A percentile compares a stretch with the other conserved stretches of the same genome.
Evolutionary conservation across 2,113 vertebrate genomes (phyloP).

Genomic region (Marmota flaviventris): DNA sequence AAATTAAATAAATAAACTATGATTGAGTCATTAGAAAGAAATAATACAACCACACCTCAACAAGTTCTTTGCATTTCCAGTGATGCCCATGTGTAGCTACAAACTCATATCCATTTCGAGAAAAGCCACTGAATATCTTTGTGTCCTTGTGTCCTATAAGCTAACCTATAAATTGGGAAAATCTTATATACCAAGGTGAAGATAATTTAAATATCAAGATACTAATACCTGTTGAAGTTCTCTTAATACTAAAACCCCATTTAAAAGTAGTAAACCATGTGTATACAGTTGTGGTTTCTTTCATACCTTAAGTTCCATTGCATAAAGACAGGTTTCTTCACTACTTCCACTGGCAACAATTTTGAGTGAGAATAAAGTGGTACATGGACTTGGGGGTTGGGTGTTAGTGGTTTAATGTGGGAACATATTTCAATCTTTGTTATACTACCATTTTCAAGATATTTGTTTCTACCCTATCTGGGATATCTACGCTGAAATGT

Average conservation of each 20-base stretch:
- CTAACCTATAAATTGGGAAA: neutral
- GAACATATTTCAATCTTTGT: conserved; percentile 51
- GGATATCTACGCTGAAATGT: neutral
- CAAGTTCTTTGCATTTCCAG: neutral
- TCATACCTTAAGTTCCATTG: neutral
- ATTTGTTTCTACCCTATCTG: conserved; percentile 59
- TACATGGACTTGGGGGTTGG: neutral
- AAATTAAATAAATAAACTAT: neutral
- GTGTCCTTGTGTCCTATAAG: neutral
- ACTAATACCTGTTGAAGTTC: neutral
- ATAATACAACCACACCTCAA: neutral
- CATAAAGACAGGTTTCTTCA: neutral
- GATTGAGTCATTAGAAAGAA: neutral
- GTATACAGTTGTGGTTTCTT: neutral
- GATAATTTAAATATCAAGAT: neutral
- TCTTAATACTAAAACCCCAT: neutral
- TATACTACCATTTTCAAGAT: conserved; percentile 34
- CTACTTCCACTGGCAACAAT: neutral
- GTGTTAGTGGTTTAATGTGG: neutral
- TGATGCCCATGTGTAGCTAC: neutral
- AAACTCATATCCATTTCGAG: neutral
- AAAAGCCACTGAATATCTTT: neutral
- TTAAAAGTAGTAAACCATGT: neutral
- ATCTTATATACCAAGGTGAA: neutral
- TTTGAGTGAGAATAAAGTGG: neutral